Evolutionary conservation across 2,113 vertebrate genomes (phyloP), one percentile per base, ranked within the genome.

Genomic region (Dryoscopus gambensis): DNA sequence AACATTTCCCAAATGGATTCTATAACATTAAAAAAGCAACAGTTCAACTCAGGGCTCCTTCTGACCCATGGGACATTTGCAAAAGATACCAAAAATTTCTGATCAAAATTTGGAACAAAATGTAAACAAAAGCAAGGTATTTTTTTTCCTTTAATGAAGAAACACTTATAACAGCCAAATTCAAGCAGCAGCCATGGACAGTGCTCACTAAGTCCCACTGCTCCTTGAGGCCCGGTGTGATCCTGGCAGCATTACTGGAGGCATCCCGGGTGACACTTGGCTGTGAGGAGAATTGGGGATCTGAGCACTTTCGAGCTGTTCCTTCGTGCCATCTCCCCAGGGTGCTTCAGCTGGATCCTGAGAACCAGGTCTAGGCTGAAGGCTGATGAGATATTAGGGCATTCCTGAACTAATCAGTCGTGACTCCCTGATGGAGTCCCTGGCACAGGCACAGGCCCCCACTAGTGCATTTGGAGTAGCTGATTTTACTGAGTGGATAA

Each of bases 401-500:
- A 28, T 73, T 91, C 76, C 65, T 89, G 57, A 93, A 31, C n/a
- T 90, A 64, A 68, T 90, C 52, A 82, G 49, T 59, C 17, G 2
- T n/a, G 40, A 71, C 5, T 79, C 84, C 49, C 82, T 68, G 44
- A 50, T 76, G 81, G 56, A 89, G 44, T 23, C 35, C 30, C 49
- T 91, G 78, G 90, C 90, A 73, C 57, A 68, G 78, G 56, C 60
- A 87, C 33, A 79, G 62, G 13, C 27, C 50, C 65, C 39, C 2
- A 3, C n/a, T 6, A 23, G 44, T 22, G 60, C 77, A 31, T 19
- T 7, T 81, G 77, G 52, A 78, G 39, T 4, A 70, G 33, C 33
- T 82, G 81, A 52, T 93, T 87, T 87, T 81, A 89, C 84, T 76
- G 73, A 92, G 77, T 57, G 70, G 53, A 57, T 91, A 89, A 82